These are phyloP conservation scores for Saguinus imperator DNA, from an alignment of 2,113 vertebrate species.

Conservation along the genomic window DNA sequence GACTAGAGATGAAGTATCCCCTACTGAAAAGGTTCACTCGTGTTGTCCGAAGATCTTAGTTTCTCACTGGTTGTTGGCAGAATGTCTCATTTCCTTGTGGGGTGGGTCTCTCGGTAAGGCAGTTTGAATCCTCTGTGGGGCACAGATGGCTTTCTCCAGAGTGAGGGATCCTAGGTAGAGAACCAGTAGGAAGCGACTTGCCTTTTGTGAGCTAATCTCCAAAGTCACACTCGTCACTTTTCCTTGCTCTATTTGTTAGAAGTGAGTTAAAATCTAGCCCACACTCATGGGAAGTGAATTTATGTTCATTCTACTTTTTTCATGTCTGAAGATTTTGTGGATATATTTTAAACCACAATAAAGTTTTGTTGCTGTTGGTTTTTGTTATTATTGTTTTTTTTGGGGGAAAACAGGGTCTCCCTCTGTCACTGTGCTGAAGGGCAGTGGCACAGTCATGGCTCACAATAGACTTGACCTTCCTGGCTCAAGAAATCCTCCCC, in stretches of 20 bases:
- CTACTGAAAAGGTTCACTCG: not conserved
- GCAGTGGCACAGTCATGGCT: too few relatives aligned
- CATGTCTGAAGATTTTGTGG: not conserved
- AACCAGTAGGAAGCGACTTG: not conserved
- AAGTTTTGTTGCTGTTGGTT: not conserved
- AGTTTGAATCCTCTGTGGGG: not conserved
- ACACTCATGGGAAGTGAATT: not conserved
- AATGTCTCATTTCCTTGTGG: not conserved
- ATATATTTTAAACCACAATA: not conserved
- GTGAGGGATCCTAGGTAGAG: not conserved
- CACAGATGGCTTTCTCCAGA: not conserved
- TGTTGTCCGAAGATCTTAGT: fast-evolving
- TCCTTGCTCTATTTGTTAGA: not conserved
- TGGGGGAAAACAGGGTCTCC: too few relatives aligned
- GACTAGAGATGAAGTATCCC: fast-evolving
- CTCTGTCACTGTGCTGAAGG: too few relatives aligned
- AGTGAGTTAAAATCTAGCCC: not conserved
- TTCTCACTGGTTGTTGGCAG: not conserved
- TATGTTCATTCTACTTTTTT: not conserved
- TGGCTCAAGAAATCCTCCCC: too few relatives aligned
- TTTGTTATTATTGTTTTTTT: too few relatives aligned
- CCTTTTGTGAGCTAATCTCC: not conserved
- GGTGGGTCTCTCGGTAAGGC: fast-evolving
- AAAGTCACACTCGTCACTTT: not conserved
- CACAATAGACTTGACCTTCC: too few relatives aligned